Evolutionary conservation across 2,113 vertebrate species (phyloP).

Genomic region (Thalassarche chlororhynchos): DNA sequence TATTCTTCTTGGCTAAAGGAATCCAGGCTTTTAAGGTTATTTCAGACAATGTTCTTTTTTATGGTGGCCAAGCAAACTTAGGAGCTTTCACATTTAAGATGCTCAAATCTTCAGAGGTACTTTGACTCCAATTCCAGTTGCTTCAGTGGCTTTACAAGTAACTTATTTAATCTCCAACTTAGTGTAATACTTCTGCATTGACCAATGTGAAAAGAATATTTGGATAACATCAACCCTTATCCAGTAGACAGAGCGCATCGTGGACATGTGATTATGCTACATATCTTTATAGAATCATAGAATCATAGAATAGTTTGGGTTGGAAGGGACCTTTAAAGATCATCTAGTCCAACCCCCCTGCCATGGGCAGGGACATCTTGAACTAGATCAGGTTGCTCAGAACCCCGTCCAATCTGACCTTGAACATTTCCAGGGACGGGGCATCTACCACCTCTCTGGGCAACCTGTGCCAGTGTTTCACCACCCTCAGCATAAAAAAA

Average conservation of each 20-base stretch:
- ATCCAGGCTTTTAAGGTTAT: not conserved
- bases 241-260: not conserved
- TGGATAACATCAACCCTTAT: not conserved
- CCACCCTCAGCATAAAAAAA: too few species aligned
- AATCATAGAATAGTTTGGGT: too few species aligned
- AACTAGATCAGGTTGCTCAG: too few species aligned
- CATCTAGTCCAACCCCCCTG: too few species aligned
- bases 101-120: not conserved
- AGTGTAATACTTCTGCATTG: not conserved
- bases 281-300: not conserved
- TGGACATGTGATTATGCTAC: not conserved
- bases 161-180: rapidly evolving
- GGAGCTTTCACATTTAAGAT: not conserved
- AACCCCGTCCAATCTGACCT: too few species aligned
- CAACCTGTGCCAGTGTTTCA: too few species aligned
- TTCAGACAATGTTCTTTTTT: not conserved
- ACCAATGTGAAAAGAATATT: not conserved
- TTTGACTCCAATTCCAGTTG: not conserved
- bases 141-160: not conserved
- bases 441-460: too few species aligned
- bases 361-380: too few species aligned
- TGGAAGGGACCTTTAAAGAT: too few species aligned
- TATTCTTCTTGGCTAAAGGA: not conserved
- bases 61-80: not conserved
- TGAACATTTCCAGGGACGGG: too few species aligned